Evolutionary conservation across 2,113 vertebrate species (phyloP).

Genomic region (Psittacula cyanocephala): DNA sequence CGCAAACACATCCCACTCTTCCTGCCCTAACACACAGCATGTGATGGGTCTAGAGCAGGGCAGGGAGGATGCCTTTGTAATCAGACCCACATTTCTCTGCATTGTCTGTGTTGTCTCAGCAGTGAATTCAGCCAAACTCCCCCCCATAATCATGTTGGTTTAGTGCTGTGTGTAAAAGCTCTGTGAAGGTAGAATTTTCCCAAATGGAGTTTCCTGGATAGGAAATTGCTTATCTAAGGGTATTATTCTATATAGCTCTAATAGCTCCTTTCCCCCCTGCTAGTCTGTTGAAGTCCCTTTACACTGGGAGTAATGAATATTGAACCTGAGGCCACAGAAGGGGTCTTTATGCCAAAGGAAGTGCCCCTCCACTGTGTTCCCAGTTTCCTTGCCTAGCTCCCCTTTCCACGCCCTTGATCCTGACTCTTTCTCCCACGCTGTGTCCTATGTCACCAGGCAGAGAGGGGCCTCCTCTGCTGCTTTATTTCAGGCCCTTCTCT

Average conservation of each 20-base stretch:
- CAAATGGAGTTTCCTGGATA: not conserved
- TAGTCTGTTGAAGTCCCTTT: no score
- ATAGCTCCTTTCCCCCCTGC: not conserved
- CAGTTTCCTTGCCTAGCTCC: not conserved
- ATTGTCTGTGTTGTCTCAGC: not conserved
- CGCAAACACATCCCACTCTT: not conserved
- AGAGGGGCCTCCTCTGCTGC: not conserved
- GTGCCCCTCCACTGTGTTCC: not conserved
- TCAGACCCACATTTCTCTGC: not conserved
- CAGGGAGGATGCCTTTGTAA: not conserved
- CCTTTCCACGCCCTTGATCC: not conserved
- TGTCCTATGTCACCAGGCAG: not conserved
- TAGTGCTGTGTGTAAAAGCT: not conserved
- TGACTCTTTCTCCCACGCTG: not conserved
- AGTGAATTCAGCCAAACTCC: not conserved
- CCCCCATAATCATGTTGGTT: not conserved
- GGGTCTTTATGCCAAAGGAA: not conserved
- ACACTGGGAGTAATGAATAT: rapidly evolving
- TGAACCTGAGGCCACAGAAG: not conserved
- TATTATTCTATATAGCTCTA: not conserved
- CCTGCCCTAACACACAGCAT: not conserved
- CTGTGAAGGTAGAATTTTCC: not conserved
- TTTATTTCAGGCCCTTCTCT: conserved; percentile 39
- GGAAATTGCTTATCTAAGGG: not conserved
- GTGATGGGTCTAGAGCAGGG: not conserved